Evolutionary conservation across 2,113 vertebrate species (phyloP), one percentile per base, ranked within the genome.

Genomic region (Octodon degus): DNA sequence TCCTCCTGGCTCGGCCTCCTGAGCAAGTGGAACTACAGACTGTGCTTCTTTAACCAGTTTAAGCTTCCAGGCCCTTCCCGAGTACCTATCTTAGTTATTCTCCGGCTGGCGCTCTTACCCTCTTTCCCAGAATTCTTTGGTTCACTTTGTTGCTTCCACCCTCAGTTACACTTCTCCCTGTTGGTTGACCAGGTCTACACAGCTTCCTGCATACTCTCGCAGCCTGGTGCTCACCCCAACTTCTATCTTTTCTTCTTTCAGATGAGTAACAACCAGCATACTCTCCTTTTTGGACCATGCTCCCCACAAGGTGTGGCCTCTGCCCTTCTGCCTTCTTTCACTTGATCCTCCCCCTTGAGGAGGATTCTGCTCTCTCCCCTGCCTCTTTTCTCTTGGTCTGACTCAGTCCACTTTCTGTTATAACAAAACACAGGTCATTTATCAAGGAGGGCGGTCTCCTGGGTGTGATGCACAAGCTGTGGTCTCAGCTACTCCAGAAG

Each of bases 191-290:
- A 67, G 7, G 32, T 50, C 5, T 0, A 27, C 67, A 6, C 4
- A 1, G 25, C 7, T 62, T 2, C 60, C 60, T 47, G 47, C 11
- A 0, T 14, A 9, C 13, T 10, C 16, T 37, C 12, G 8, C 3
- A 34, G 27, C 40, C 40, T 13, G 5, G n/a, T 76, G 72, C 37
- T 25, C 22, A 76, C 5, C 22, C 6, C 4, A 37, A 37, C 72
- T 8, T 0, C 16, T 24, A 12, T 7, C 27, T 58, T 63, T 30
- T 22, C 34, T 34, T 62, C n/a, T 84, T 30, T 37, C 43, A 19
- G 1, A 0, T 3, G n/a, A 11, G 0, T 4, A 25, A 24, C 34
- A 37, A n/a, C n/a, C n/a, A n/a, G n/a, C n/a, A n/a, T n/a, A n/a
- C n/a, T n/a, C n/a, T n/a, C n/a, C n/a, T n/a, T n/a, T n/a, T n/a